Evolutionary conservation across 2,113 vertebrate species (phyloP).

Genomic region (Cnemophilus loriae): DNA sequence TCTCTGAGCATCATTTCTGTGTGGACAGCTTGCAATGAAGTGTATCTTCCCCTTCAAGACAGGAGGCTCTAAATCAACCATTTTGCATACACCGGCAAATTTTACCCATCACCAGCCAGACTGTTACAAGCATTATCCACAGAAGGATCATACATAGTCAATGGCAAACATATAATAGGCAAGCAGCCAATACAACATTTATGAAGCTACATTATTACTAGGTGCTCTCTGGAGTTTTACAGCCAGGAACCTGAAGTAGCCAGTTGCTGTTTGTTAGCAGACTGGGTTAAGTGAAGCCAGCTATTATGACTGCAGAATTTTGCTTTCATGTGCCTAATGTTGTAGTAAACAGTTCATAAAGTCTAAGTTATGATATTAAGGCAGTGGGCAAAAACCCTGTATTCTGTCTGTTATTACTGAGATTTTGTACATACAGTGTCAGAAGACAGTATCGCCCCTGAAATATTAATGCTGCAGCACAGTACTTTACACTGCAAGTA

Average conservation of each 20-base stretch:
- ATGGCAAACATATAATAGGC: not conserved
- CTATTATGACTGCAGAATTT: not conserved
- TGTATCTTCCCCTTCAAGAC: not conserved
- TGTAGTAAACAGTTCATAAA: not conserved
- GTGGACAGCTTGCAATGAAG: not conserved
- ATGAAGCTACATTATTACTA: not conserved
- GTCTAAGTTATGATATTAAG: not conserved
- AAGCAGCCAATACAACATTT: not conserved
- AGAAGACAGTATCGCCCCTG: not conserved
- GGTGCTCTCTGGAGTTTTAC: not conserved
- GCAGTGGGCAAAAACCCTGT: not conserved
- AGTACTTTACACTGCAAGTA: not conserved
- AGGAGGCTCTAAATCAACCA: not conserved
- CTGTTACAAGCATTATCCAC: not conserved
- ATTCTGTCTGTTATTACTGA: not conserved
- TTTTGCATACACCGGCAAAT: not conserved
- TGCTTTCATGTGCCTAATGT: not conserved
- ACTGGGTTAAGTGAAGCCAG: not conserved
- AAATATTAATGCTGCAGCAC: not conserved
- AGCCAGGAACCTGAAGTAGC: not conserved
- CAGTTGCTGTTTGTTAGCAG: not conserved
- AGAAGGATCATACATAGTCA: not conserved
- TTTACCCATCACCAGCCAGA: not conserved
- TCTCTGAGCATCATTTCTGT: not conserved
- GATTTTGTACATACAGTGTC: not conserved